Evolutionary conservation across 2,888 invertebrate genomes (phyloP).

Genomic region (Eugnorisma glareosa): DNA sequence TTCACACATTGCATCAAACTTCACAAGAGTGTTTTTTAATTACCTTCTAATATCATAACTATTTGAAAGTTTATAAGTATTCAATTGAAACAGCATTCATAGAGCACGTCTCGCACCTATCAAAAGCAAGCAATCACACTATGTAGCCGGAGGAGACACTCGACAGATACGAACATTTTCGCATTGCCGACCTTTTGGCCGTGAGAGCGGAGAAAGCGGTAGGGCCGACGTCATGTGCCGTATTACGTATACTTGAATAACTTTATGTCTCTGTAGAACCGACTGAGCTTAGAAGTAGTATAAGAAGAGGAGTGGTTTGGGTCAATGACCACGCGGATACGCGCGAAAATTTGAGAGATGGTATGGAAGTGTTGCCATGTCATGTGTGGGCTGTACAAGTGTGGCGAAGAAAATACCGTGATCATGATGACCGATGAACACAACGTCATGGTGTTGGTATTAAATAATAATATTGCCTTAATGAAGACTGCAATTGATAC

Average conservation of each 20-base stretch:
- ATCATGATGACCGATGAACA: background rate
- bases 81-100: constrained; percentile 18
- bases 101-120: constrained; percentile 19
- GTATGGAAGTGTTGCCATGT: background rate
- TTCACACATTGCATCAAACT: background rate
- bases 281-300: background rate
- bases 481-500: background rate
- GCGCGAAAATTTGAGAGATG: background rate
- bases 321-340: constrained; percentile 6
- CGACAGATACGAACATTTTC: constrained; percentile 53
- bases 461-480: background rate
- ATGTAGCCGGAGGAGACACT: constrained; percentile 26
- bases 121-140: constrained; percentile 31
- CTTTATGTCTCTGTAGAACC: constrained; percentile 31
- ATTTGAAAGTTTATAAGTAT: constrained; percentile 35
- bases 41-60: constrained; percentile 26
- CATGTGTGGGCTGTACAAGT: background rate
- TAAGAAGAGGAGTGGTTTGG: background rate
- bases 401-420: background rate
- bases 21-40: constrained; percentile 7
- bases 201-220: constrained; percentile 66
- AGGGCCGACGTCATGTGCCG: constrained; percentile 50
- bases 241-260: constrained; percentile 41
- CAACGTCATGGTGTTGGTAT: background rate
- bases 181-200: constrained; percentile 65